Evolutionary conservation across 2,797 vertebrate genomes (phyloP).

Genomic region (Pangasius sanitwongsei): DNA sequence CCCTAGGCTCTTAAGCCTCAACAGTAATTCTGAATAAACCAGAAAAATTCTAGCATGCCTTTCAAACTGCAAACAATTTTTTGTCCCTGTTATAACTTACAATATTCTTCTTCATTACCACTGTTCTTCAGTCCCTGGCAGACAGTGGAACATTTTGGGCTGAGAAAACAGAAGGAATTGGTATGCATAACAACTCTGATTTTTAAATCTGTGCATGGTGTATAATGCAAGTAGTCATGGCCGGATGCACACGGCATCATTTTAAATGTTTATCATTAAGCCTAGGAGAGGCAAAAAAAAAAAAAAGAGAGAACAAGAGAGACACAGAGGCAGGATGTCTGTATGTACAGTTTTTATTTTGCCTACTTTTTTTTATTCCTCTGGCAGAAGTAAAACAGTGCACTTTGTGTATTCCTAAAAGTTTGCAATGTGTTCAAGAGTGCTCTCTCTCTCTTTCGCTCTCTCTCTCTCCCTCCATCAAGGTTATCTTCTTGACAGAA

Average conservation of each 20-base stretch:
- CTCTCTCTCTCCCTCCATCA: slow-evolving; percentile 43
- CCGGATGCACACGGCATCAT: not conserved
- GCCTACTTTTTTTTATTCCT: slow-evolving; percentile 2
- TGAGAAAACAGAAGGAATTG: not conserved
- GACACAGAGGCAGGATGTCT: not conserved
- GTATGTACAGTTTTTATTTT: not conserved
- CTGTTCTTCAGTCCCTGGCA: slow-evolving; percentile 40
- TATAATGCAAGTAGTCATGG: not conserved
- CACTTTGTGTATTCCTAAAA: not conserved
- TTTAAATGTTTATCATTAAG: slow-evolving; percentile 17
- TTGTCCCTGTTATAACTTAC: slow-evolving; percentile 37
- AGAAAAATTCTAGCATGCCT: slow-evolving; percentile 46
- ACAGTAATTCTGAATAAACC: slow-evolving; percentile 33
- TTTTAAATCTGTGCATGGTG: no score
- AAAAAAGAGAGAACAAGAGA: not conserved
- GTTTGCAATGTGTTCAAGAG: not conserved
- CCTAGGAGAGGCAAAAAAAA: slow-evolving; percentile 23
- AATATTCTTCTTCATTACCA: slow-evolving; percentile 45
- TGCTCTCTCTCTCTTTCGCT: not conserved
- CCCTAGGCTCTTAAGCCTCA: not conserved
- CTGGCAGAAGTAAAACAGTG: not conserved
- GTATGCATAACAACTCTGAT: not conserved
- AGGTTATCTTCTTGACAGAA: slow-evolving; percentile 56
- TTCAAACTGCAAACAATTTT: slow-evolving; percentile 36
- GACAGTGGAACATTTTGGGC: slow-evolving; percentile 28